Evolutionary conservation across 2,113 vertebrate species (phyloP), one percentile per base, ranked within the genome.

Genomic region (Gasterosteus nipponicus): DNA sequence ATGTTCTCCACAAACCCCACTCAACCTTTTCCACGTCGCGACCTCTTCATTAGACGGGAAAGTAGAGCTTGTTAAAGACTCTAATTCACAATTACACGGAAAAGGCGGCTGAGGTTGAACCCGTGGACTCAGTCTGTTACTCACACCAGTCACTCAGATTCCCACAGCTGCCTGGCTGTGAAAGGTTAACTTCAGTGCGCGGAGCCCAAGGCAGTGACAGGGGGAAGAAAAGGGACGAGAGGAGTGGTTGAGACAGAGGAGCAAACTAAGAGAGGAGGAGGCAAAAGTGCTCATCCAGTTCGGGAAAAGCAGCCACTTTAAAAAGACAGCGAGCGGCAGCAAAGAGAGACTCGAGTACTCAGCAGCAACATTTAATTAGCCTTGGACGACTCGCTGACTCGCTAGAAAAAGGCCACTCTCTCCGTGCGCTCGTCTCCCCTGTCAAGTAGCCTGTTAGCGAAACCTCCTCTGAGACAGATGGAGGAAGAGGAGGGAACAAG

Each of bases 141-240:
- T 16, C 29, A 44, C 71, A 49, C 69, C 42, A 38, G 26, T 46
- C 62, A 35, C 41, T 16, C 69, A 78, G 62, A 79, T 19, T 38
- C 49, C 31, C 33, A 35, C 65, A 69, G 73, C 31, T 68, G 39
- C 56, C 42, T 49, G 67, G 41, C 58, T 80, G 79, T 76, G 82
- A 91, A 92, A 93, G 91, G 91, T 93, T 93, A 91, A 93, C 92
- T 92, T 93, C 76, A 82, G 86, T 87, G 87, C 86, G 83, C 86
- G 83, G 61, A 83, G 86, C 86, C 83, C 81, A 76, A 82, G 88
- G 86, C 85, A 10, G 72, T 78, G 73, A 82, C 82, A 60, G 83
- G 35, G 53, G 12, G n/a, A 53, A 29, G 86, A 81, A 72, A 74
- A 73, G 79, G 58, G 42, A 70, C 35, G 72, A 69, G 53, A 72